phyloP scores from a whole-genome alignment of 2,113 vertebrate genomes.

The Athene cunicularia region DNA sequence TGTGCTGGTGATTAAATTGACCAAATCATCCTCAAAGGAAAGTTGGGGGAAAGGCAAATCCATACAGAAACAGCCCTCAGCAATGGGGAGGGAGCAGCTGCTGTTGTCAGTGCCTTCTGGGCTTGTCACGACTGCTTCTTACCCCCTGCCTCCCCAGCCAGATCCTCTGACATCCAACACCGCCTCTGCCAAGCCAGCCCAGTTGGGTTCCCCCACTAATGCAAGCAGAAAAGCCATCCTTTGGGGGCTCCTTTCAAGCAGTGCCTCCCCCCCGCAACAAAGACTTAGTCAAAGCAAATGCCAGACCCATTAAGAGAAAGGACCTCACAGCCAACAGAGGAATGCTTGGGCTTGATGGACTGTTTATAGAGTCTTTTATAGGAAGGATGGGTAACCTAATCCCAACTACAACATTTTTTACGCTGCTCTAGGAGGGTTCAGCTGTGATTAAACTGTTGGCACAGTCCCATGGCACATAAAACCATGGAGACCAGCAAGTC shows the following conservation, averaged over 20 bases:
- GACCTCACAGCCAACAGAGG: slow-evolving; percentile 51
- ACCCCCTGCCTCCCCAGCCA: neutral
- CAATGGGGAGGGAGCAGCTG: slow-evolving; percentile 37
- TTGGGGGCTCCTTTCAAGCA: neutral
- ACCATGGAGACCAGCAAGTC: slow-evolving; percentile 42
- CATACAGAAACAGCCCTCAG: neutral
- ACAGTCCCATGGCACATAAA: slow-evolving; percentile 65
- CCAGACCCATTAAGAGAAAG: slow-evolving; percentile 39
- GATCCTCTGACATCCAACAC: slow-evolving; percentile 44
- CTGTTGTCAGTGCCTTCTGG: slow-evolving; percentile 17
- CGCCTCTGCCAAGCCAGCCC: slow-evolving; percentile 14
- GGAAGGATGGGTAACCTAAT: slow-evolving; percentile 71
- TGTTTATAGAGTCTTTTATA: slow-evolving; percentile 72
- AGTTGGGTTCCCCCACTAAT: slow-evolving; percentile 4
- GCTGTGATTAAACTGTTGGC: slow-evolving; percentile 70
- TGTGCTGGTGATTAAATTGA: neutral
- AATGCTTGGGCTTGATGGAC: slow-evolving; percentile 57
- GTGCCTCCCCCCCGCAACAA: neutral
- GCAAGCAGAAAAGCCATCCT: neutral
- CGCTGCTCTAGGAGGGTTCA: slow-evolving; percentile 50
- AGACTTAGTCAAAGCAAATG: slow-evolving; percentile 36
- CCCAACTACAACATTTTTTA: slow-evolving; percentile 58
- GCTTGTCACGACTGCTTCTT: neutral
- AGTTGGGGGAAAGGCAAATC: neutral
- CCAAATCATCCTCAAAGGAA: neutral